Conservation (phyloP, 2,113 vertebrate genomes). For the Tenebrosternarchus preto region DNA sequence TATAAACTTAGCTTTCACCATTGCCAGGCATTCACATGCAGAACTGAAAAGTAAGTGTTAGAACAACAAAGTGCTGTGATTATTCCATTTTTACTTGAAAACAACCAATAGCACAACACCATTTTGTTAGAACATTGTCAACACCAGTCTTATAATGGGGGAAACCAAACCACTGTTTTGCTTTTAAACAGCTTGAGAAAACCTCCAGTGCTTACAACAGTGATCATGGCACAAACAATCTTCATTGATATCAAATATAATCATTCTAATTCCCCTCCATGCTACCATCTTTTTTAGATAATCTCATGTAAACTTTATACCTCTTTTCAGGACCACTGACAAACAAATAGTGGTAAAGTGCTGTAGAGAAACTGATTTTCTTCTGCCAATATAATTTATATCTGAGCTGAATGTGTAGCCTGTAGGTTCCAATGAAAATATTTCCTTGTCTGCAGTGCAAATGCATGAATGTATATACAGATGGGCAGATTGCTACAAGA, state of each 20-base stretch:
- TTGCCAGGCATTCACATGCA: too few species aligned
- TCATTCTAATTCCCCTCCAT: not conserved
- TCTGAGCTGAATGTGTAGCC: not conserved
- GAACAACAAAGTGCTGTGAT: not conserved
- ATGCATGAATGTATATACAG: conserved; percentile 38
- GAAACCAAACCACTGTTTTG: not conserved
- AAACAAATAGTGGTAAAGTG: conserved; percentile 54
- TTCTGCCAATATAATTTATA: conserved; percentile 2
- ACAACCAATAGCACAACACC: conserved; percentile 47
- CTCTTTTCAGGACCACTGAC: conserved; percentile 44
- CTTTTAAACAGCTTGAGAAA: conserved; percentile 27
- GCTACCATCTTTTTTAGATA: conserved; percentile 15
- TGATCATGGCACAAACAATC: conserved; percentile 38
- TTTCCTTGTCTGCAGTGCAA: conserved; percentile 24
- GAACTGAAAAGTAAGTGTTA: too few species aligned
- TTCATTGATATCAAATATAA: conserved; percentile 23
- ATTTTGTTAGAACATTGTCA: conserved; percentile 41
- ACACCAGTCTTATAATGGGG: conserved; percentile 34
- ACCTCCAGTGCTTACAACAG: conserved; percentile 33
- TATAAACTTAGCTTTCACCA: too few species aligned
- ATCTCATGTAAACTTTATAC: conserved; percentile 52
- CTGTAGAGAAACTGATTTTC: conserved; percentile 39
- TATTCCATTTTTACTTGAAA: conserved; percentile 47
- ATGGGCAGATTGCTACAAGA: conserved; percentile 25
- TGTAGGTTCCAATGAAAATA: conserved; percentile 1